These are phyloP conservation scores for Caretta caretta DNA, from an alignment of 2,113 vertebrate genomes.

Conservation along the genomic window DNA sequence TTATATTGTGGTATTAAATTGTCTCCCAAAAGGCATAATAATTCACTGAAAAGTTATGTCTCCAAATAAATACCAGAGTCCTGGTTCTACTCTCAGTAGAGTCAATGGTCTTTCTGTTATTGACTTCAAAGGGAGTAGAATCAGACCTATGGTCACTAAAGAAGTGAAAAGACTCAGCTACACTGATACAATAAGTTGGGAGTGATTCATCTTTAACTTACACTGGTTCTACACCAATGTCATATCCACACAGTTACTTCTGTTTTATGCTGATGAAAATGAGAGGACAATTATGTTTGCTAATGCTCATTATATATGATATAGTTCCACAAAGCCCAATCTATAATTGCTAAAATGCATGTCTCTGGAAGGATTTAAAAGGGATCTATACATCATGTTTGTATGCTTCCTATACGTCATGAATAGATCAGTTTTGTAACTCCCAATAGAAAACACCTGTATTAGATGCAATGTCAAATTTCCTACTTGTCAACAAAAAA, in stretches of 20 bases:
- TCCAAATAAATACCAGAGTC: background rate
- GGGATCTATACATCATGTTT: background rate
- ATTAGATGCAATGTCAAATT: background rate
- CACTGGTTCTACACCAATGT: background rate
- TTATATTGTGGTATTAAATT: background rate
- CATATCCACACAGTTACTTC: background rate
- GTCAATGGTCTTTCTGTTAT: background rate
- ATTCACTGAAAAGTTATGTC: background rate
- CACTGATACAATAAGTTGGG: background rate
- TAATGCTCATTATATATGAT: background rate
- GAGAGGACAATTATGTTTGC: background rate
- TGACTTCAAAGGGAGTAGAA: background rate
- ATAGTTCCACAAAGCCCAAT: background rate
- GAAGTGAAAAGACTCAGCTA: background rate
- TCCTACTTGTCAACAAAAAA: background rate
- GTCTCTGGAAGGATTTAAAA: background rate
- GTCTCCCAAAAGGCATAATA: background rate
- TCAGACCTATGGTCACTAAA: background rate
- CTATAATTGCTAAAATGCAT: background rate
- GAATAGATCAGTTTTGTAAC: background rate
- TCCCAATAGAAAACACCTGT: background rate
- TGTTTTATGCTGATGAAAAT: background rate
- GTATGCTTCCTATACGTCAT: rapidly evolving
- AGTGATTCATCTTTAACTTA: background rate
- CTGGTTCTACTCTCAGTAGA: background rate